Base-by-base conservation (phyloP, 2,113 vertebrate species). In the Upupa epops region DNA sequence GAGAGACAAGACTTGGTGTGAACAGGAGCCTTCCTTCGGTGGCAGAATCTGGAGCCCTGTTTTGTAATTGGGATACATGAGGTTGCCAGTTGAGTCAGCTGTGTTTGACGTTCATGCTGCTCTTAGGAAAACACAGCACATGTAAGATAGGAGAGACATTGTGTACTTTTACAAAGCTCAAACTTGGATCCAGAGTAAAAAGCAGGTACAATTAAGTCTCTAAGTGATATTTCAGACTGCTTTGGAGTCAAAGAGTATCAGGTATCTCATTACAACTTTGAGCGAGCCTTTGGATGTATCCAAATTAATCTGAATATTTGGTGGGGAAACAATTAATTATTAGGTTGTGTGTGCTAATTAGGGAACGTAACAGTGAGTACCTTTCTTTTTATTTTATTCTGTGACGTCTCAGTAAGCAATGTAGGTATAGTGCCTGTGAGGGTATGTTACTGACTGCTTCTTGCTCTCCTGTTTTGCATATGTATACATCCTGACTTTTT, bases 271-370 rank as follows among this genome's bases (percentile, higher is more conserved):
- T 88, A 72, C 46, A 84, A 72, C 51, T 79, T 72, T 69, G 86
- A 84, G 76, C 70, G 90, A 86, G 49, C 32, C 28, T 81, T 77
- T 82, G 22, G 8, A 76, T 74, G 42, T 78, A 79, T 65, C 60
- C 46, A 92, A 76, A 84, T 82, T 60, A 84, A 84, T 78, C 29
- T 46, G 84, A 86, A 69, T 86, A 86, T 93, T 88, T 83, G 25
- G 5, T 52, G 36, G 16, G 9, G 11, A 73, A 29, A 9, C 20
- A n/a, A n/a, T n/a, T 90, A 40, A 17, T 84, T 83, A 25, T 42
- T 83, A 79, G 74, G 19, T 31, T 89, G 4, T 48, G 59, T 29
- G 28, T 66, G 46, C 32, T 63, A 65, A 68, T 63, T 58, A 58
- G 64, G 32, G 19, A 64, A 68, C 51, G 31, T 36, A 52, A 56